Evolutionary conservation across 2,888 invertebrate species (phyloP).

Genomic region (Leptopilina myrica): DNA sequence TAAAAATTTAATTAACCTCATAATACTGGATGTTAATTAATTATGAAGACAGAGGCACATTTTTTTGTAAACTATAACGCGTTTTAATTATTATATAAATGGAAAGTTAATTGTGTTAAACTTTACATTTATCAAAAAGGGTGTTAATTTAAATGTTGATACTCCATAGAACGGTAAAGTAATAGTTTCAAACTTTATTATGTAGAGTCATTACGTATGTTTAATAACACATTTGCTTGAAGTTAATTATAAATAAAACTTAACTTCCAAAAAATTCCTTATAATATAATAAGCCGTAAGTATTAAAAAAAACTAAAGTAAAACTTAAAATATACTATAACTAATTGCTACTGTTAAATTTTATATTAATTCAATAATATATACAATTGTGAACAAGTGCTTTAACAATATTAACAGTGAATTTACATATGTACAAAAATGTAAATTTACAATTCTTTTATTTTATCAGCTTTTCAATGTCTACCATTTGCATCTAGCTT

Average conservation of each 20-base stretch:
- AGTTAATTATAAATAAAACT: background rate
- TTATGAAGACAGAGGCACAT: conserved; percentile 43
- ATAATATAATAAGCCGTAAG: background rate
- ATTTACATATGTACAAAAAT: background rate
- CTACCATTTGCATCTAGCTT: conserved; percentile 14
- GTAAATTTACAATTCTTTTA: background rate
- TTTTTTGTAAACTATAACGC: background rate
- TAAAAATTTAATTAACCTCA: too few species aligned
- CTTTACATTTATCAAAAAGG: conserved; percentile 10
- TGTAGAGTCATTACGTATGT: background rate
- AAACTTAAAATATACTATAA: too few species aligned
- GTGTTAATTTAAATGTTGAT: conserved; percentile 48
- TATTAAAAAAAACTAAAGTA: too few species aligned
- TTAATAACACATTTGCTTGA: background rate
- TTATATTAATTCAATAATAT: too few species aligned
- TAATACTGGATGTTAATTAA: too few species aligned
- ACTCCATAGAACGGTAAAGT: conserved; percentile 44
- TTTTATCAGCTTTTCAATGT: background rate
- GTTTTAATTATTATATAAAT: background rate
- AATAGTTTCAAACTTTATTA: background rate
- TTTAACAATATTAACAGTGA: background rate
- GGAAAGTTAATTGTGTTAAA: background rate
- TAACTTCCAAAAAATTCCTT: background rate
- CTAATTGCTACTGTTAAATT: too few species aligned
- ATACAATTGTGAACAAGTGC: too few species aligned